Percentiles rank a stretch among this genome's conserved stretches.
These are phyloP conservation scores for Lithophane leautieri DNA, from an alignment of 2,888 invertebrate species.

Conservation along the genomic window DNA sequence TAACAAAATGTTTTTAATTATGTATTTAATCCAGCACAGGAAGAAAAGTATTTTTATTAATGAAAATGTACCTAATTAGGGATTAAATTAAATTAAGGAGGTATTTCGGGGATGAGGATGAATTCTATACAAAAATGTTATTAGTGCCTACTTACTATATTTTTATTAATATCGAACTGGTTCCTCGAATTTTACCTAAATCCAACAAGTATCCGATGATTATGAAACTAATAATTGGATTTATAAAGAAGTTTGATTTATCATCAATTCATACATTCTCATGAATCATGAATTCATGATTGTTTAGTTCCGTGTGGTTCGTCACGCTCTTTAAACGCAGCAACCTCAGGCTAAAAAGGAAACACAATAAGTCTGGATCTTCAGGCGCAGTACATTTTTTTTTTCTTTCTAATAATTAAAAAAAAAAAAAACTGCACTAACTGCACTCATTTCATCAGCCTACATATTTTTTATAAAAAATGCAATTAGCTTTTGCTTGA, in stretches of 20 bases:
- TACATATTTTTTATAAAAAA: not conserved
- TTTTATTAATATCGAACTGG: not conserved
- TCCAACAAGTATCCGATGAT: not conserved
- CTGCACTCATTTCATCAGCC: not conserved
- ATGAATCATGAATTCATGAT: slow-evolving; percentile 6
- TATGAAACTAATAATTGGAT: slow-evolving; percentile 1
- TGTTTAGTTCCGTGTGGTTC: not conserved
- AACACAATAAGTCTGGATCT: not conserved
- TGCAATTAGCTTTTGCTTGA: not conserved
- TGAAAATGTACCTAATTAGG: not conserved
- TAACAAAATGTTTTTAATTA: slow-evolving; percentile 53
- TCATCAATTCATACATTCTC: not conserved
- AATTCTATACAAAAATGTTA: not conserved
- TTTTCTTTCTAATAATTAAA: no score
- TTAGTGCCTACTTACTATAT: not conserved
- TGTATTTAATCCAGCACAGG: not conserved
- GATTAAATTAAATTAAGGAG: not conserved
- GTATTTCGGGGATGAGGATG: not conserved
- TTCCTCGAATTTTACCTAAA: not conserved
- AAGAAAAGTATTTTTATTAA: no score
- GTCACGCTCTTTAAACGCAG: not conserved
- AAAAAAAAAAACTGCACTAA: not conserved
- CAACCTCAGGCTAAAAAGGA: not conserved
- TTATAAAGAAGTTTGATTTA: not conserved
- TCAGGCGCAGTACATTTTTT: not conserved